phyloP scores from a whole-genome alignment of 2,797 vertebrate genomes.

The Emys orbicularis region DNA sequence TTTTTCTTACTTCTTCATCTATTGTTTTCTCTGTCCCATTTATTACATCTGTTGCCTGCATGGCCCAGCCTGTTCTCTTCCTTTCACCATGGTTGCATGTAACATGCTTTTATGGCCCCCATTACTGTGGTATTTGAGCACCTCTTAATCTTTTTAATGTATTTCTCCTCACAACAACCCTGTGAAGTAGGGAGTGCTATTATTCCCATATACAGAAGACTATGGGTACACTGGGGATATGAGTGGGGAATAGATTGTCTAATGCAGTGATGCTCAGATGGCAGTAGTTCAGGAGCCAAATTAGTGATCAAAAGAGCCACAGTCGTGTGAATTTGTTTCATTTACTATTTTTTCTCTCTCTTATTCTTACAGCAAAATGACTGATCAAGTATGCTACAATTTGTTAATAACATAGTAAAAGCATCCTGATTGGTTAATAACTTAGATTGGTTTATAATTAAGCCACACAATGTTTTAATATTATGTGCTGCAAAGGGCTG shows the following conservation, averaged over 20 bases:
- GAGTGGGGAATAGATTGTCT: not conserved
- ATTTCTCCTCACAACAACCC: not conserved
- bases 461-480: no score
- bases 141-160: not conserved
- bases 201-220: no score
- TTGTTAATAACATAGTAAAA: no score
- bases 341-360: no score
- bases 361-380: no score
- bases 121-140: not conserved
- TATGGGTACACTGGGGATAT: not conserved
- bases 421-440: no score
- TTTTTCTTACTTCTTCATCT: not conserved
- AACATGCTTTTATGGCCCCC: not conserved
- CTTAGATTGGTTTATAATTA: no score
- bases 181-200: not conserved
- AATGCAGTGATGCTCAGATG: not conserved
- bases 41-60: not conserved
- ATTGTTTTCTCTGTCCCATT: not conserved
- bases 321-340: no score
- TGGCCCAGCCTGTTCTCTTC: not conserved
- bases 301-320: no score
- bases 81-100: not conserved
- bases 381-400: no score
- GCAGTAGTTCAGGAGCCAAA: no score
- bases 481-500: no score